Conservation (phyloP, 92 coral and sea anemone species). For the Palythoa grandis region DNA sequence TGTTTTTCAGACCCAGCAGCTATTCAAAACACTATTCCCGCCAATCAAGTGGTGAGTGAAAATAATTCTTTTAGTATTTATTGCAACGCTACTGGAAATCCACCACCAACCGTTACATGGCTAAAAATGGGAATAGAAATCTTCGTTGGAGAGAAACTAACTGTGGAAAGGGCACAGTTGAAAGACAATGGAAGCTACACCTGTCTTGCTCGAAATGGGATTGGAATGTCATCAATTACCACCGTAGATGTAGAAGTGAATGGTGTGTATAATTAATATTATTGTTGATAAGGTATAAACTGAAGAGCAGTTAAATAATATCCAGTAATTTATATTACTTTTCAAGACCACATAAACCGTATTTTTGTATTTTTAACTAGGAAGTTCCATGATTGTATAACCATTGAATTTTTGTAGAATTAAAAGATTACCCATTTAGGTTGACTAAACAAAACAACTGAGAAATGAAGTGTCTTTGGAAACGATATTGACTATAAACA, state of each 20-base stretch:
- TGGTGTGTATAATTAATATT: conserved; percentile 20
- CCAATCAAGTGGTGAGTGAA: conserved; percentile 43
- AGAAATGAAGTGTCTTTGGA: too few species aligned
- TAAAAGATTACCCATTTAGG: too few species aligned
- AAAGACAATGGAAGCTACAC: conserved; percentile 51
- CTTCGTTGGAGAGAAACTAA: conserved; percentile 36
- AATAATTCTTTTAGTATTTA: conserved; percentile 42
- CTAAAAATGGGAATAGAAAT: conserved; percentile 1
- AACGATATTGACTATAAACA: too few species aligned
- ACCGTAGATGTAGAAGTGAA: conserved; percentile 34
- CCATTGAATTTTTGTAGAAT: too few species aligned
- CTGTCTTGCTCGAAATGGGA: conserved; percentile 66
- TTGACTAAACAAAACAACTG: too few species aligned
- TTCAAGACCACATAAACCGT: too few species aligned
- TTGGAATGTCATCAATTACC: conserved; percentile 39
- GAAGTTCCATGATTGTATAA: too few species aligned
- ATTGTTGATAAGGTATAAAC: too few species aligned
- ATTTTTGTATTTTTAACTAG: too few species aligned
- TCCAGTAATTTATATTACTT: too few species aligned
- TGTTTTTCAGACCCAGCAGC: conserved; percentile 20
- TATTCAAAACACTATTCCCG: conserved; percentile 10
- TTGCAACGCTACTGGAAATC: conserved; percentile 69
- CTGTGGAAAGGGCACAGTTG: neutral
- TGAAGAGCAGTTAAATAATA: too few species aligned
- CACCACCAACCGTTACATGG: conserved; percentile 61